Conservation (phyloP, 2,113 vertebrate species). For the Parotia lawesii region DNA sequence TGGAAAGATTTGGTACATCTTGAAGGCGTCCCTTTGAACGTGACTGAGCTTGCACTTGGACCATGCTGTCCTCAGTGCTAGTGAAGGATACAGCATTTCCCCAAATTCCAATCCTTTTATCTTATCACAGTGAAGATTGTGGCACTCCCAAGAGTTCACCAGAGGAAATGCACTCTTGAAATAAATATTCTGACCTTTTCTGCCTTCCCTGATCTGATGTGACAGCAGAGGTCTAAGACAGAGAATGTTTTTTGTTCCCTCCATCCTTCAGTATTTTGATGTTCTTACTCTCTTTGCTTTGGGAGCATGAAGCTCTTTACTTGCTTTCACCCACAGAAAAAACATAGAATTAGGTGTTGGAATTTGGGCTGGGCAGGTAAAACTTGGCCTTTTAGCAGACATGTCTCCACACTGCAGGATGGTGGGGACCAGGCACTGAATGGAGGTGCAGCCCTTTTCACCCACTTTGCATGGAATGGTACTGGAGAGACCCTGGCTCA, state of each 20-base stretch:
- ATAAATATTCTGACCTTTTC: constrained; percentile 22
- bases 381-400: not conserved
- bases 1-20: not conserved
- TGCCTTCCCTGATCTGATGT: not conserved
- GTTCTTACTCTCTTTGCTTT: not conserved
- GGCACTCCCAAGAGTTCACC: not conserved
- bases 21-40: not conserved
- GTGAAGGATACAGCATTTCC: not conserved
- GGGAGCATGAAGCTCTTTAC: not conserved
- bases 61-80: not conserved
- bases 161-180: not conserved
- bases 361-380: not conserved
- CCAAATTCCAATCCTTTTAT: not conserved
- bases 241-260: not conserved
- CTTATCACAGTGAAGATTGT: not conserved
- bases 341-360: not conserved
- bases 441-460: not conserved
- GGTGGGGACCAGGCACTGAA: not conserved
- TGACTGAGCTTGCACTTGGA: not conserved
- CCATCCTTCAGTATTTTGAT: not conserved
- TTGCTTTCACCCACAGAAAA: not conserved
- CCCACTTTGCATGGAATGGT: not conserved
- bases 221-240: not conserved
- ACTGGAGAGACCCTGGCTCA: not conserved
- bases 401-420: not conserved